These are phyloP conservation scores for Albula goreensis DNA, from an alignment of 2,113 vertebrate genomes.

Conservation along the genomic window DNA sequence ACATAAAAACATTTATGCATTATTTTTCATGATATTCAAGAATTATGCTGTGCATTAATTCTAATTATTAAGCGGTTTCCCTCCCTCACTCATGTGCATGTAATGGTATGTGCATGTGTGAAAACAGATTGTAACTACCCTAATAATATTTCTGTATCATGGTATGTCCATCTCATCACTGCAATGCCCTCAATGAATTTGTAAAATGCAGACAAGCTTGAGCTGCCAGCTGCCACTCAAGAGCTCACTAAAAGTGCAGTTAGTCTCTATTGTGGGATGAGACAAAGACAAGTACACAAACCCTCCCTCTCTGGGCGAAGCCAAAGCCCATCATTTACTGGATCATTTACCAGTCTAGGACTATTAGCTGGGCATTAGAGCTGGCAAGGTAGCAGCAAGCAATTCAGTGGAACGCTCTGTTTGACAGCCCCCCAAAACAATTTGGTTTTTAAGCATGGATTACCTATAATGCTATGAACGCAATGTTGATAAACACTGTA, in stretches of 20 bases:
- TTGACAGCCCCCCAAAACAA: background rate
- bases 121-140: background rate
- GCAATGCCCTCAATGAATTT: too few relatives aligned
- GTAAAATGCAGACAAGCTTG: background rate
- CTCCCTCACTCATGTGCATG: background rate
- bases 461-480: background rate
- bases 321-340: too few relatives aligned
- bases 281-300: background rate
- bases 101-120: background rate
- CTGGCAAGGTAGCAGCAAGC: background rate
- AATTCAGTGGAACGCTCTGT: background rate
- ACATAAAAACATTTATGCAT: conserved; percentile 6
- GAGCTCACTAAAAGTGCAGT: too few relatives aligned
- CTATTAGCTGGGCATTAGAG: too few relatives aligned
- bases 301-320: too few relatives aligned
- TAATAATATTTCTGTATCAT: background rate
- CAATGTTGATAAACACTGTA: background rate
- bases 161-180: too few relatives aligned
- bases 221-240: too few relatives aligned
- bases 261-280: background rate
- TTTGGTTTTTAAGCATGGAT: background rate
- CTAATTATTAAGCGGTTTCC: too few relatives aligned
- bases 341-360: too few relatives aligned
- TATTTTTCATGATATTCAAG: background rate
- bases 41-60: background rate